Evolutionary conservation across 2,888 invertebrate species (phyloP), one percentile per base, ranked within the genome.

Genomic region (Tineola bisselliella): DNA sequence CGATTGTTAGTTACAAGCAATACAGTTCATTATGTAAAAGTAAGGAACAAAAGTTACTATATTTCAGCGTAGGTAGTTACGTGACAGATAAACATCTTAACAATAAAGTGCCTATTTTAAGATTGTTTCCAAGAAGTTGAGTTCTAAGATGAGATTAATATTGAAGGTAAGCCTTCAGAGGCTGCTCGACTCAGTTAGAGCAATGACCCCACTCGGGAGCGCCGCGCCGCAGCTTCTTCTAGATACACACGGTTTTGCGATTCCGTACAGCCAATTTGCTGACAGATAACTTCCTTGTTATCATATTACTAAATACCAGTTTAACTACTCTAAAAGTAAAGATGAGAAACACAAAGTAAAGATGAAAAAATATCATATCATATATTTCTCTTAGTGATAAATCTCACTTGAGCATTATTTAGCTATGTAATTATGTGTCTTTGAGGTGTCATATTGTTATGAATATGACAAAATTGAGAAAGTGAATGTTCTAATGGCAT

Each of bases 401-500:
- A 38, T 38, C 38, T 38, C 38, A 38, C 38, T 38, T 38, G n/a
- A 3, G 11, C 10, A 12, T 38, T 38, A 38, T 38, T 38, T 38
- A n/a, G 38, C 38, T 38, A 12, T 38, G 38, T 38, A 10, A 38
- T 38, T 38, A 38, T 38, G 38, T 38, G n/a, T n/a, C 10, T n/a
- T n/a, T 12, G 38, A 38, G 38, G 38, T 38, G 38, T 38, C 11
- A 48, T 48, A 17, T 48, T 48, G 48, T 48, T 48, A 17, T 48
- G 48, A n/a, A 48, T 17, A 48, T 71, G 70, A 73, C 70, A 70
- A 73, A 76, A 73, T 69, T 69, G 71, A 71, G 70, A 71, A 76
- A 77, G 81, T 78, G 81, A 81, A 81, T 81, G 81, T 13, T 76
- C 13, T 58, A 58, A 58, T 58, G 33, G 33, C 15, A 17, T 58